Evolutionary conservation across 2,888 invertebrate species (phyloP).

Genomic region (Apocheima hispidaria): DNA sequence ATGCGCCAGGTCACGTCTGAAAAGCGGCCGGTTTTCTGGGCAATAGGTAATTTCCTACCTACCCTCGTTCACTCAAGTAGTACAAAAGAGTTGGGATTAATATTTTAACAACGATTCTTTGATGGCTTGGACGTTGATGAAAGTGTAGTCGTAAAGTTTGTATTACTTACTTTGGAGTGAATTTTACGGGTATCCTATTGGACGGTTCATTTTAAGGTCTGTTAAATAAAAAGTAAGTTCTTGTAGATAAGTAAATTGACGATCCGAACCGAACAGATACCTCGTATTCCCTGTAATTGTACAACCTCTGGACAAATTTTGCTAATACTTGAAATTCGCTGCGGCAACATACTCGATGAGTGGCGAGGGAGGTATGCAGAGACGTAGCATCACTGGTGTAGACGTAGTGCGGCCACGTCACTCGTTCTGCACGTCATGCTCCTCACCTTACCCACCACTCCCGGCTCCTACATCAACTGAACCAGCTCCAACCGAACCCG

Average conservation of each 20-base stretch:
- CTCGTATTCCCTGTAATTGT: too few relatives aligned
- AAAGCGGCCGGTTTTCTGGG: constrained; percentile 55
- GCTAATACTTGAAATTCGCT: too few relatives aligned
- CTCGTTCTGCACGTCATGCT: too few relatives aligned
- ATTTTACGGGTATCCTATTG: constrained; percentile 18
- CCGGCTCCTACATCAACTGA: too few relatives aligned
- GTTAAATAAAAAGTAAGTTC: constrained; percentile 12
- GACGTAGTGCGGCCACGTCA: too few relatives aligned
- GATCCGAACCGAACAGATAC: too few relatives aligned
- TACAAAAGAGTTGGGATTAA: constrained; percentile 54
- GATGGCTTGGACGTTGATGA: constrained; percentile 23
- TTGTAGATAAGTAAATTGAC: background rate
- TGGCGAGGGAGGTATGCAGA: too few relatives aligned
- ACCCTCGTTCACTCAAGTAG: constrained; percentile 50
- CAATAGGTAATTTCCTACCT: constrained; percentile 60
- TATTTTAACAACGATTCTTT: constrained; percentile 49
- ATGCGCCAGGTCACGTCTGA: constrained; percentile 52
- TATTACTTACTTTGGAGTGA: constrained; percentile 19
- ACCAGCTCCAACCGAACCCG: too few relatives aligned
- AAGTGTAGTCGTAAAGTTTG: constrained; percentile 22
- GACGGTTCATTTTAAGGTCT: constrained; percentile 13
- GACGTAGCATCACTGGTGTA: too few relatives aligned
- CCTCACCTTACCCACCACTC: too few relatives aligned
- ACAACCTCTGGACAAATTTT: too few relatives aligned
- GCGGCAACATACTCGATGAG: too few relatives aligned